Evolutionary conservation across 2,113 vertebrate species (phyloP).

Genomic region (Sylvietta virens): DNA sequence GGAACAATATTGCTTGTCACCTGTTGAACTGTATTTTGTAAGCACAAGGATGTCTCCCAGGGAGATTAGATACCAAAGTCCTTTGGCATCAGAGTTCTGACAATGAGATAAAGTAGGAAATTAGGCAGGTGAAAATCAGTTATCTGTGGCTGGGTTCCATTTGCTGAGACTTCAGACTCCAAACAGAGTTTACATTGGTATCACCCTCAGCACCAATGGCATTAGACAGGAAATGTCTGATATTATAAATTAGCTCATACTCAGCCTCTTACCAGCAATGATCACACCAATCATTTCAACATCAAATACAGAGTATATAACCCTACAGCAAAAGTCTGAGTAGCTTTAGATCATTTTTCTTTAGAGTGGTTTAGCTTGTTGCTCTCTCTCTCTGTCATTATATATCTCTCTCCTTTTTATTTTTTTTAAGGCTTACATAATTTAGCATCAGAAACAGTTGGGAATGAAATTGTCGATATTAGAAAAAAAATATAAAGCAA

Average conservation of each 20-base stretch:
- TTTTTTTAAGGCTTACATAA: neutral
- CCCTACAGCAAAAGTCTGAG: neutral
- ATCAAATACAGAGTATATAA: neutral
- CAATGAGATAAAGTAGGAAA: neutral
- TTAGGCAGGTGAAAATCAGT: neutral
- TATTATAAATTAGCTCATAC: neutral
- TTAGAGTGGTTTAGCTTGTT: neutral
- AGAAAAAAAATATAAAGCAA: neutral
- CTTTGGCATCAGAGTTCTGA: neutral
- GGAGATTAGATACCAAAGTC: neutral
- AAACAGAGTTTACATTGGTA: neutral
- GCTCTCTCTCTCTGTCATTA: neutral
- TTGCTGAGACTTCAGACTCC: neutral
- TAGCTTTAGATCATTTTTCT: neutral
- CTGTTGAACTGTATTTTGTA: neutral
- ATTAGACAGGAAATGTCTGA: neutral
- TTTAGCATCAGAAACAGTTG: neutral
- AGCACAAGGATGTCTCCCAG: neutral
- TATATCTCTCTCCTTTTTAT: fast-evolving
- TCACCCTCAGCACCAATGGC: neutral
- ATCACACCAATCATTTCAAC: neutral
- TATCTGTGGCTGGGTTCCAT: neutral
- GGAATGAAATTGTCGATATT: neutral
- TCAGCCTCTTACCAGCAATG: neutral
- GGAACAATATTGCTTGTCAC: neutral